Conservation (phyloP, 1,140 invertebrate species). For the Heliconius hermathena region DNA sequence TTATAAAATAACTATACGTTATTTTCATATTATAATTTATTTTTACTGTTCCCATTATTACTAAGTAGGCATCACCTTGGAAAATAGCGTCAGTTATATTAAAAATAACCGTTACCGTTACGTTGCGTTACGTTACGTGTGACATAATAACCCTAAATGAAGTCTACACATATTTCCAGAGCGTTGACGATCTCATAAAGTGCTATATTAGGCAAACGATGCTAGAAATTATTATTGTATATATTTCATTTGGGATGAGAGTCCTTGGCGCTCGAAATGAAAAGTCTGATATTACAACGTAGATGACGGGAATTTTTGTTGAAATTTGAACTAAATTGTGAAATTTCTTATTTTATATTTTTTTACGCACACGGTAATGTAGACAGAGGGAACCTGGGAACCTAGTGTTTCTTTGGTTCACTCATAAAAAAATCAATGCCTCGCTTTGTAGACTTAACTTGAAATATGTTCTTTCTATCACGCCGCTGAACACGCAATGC, state of each 20-base stretch:
- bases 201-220: constrained; percentile 6
- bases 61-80: background rate
- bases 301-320: no score
- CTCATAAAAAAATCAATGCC: no score
- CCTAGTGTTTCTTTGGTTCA: no score
- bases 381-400: no score
- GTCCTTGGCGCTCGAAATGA: background rate
- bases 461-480: no score
- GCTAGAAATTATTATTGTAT: constrained; percentile 1
- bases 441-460: no score
- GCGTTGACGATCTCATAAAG: background rate
- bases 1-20: no score
- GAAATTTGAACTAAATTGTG: no score
- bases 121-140: background rate
- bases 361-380: no score
- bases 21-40: background rate
- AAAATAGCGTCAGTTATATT: background rate
- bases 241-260: background rate
- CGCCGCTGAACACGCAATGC: no score
- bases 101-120: background rate
- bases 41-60: background rate
- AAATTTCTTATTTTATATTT: no score
- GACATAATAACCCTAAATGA: background rate
- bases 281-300: background rate
- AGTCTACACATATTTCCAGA: background rate